These are phyloP conservation scores for Myanophis thanlyinensis DNA, from an alignment of 2,113 vertebrate species.

Conservation along the genomic window DNA sequence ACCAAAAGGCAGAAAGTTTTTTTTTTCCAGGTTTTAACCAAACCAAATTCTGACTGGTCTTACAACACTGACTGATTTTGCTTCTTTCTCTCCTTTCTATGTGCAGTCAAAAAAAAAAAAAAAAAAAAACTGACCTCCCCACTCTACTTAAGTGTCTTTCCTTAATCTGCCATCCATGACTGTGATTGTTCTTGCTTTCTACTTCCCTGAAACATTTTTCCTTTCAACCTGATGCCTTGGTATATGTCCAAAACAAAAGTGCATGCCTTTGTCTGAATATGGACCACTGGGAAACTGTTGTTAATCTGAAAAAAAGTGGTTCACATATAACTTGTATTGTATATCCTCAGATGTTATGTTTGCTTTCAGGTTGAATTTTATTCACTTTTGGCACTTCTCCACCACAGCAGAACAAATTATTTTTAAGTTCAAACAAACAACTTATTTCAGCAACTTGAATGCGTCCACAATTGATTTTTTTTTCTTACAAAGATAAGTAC, in stretches of 20 bases:
- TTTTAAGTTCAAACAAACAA: background rate
- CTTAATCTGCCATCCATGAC: background rate
- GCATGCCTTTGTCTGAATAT: background rate
- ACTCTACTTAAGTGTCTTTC: background rate
- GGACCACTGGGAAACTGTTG: background rate
- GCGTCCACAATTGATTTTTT: background rate
- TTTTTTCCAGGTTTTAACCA: background rate
- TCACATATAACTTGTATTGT: background rate
- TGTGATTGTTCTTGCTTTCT: background rate
- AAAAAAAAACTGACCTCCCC: background rate
- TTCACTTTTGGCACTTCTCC: background rate
- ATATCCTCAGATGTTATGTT: background rate
- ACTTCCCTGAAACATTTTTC: background rate
- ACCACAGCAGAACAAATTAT: background rate
- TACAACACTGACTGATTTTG: background rate
- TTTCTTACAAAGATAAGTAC: background rate
- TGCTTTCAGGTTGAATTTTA: background rate
- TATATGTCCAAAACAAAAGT: background rate
- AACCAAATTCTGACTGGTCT: background rate
- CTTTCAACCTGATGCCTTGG: background rate
- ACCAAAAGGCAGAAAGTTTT: background rate
- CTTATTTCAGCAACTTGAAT: background rate
- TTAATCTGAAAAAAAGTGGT: background rate
- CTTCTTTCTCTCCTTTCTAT: background rate
- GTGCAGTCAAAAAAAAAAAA: background rate